Base-by-base conservation (phyloP, 53 echinoderm and acorn worm genomes). In the Arbacia lixula region DNA sequence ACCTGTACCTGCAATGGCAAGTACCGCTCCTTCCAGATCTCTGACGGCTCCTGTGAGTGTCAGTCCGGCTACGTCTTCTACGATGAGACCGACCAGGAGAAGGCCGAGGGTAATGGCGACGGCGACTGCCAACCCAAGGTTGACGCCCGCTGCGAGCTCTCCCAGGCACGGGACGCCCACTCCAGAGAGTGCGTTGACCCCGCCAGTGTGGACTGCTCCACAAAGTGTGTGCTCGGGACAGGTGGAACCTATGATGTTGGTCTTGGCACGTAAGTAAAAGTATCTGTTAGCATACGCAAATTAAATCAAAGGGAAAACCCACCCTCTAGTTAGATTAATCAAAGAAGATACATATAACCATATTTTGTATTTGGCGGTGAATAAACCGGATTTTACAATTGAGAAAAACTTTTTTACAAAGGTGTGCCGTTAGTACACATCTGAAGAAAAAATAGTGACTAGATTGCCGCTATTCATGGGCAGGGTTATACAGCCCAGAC, bases 11-110 rank as follows among this genome's bases (percentile, higher is more conserved):
- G 97, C 67, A 85, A 64, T 0, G 97, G 97, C 79, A 83, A 86
- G 27, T 93, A 94, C 69, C 87, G 97, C 0, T 91, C 97, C 58
- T 96, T 96, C 94, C 97, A 96, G 84, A 96, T 93, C 27, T 64
- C 88, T 3, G 91, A 94, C 37, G 97, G 97, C 20, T 94, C 97
- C 19, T 96, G 97, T 43, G 94, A 94, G 11, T 96, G 97, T 78
- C 87, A 89, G 92, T 91, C 97, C 2, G 97, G 97, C 12, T 96
- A 94, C 64, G 40, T 94, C 74, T 96, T 60, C 92, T 96, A 89
- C 72, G 89, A 96, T 28, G 97, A 96, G 71, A 69, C 94, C 0
- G 94, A 94, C 71, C 39, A 49, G 9, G 58, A 73, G 35, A 87
- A 94, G 61, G 62, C 80, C 12, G 94, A 96, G 43, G 94, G 90